Conservation (phyloP, 2,888 invertebrate species). For the Netelia melanura region DNA sequence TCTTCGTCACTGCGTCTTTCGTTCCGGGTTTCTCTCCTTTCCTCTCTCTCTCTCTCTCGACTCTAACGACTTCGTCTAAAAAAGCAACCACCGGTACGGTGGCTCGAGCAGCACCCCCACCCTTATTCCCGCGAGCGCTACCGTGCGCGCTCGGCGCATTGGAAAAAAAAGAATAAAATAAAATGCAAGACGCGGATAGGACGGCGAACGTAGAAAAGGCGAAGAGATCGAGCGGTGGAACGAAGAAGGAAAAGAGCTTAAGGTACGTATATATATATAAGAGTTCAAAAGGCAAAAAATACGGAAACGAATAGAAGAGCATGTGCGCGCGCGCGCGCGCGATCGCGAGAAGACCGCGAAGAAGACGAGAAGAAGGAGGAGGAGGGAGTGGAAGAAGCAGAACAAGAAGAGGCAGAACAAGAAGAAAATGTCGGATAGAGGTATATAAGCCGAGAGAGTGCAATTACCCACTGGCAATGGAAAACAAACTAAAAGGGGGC, state of each 20-base stretch:
- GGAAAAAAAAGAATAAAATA: conserved; percentile 13
- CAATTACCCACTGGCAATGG: conserved; percentile 83
- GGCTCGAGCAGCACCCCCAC: conserved; percentile 41
- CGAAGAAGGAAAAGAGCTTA: conserved; percentile 10
- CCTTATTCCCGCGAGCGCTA: conserved; percentile 59
- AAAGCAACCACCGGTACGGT: conserved; percentile 50
- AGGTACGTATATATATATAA: neutral
- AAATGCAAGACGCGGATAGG: conserved; percentile 3
- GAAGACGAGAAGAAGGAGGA: conserved; percentile 18
- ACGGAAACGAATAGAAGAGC: conserved; percentile 68
- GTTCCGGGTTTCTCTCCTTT: conserved; percentile 55
- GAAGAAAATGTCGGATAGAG: conserved; percentile 77
- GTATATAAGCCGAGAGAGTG: conserved; percentile 81
- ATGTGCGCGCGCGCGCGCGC: conserved; percentile 31
- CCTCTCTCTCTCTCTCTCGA: conserved; percentile 34
- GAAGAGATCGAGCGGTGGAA: conserved; percentile 26
- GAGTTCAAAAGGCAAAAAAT: conserved; percentile 55
- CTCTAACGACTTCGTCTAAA: conserved; percentile 39
- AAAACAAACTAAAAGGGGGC: conserved; percentile 81
- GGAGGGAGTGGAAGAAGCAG: conserved; percentile 24
- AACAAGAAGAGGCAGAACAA: conserved; percentile 69
- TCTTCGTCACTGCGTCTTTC: conserved; percentile 43
- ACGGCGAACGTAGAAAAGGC: conserved; percentile 25
- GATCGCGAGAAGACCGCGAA: conserved; percentile 42
- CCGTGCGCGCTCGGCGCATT: conserved; percentile 59